These are phyloP conservation scores for Sympetrum striolatum DNA, from an alignment of 2,888 invertebrate genomes.

Conservation along the genomic window DNA sequence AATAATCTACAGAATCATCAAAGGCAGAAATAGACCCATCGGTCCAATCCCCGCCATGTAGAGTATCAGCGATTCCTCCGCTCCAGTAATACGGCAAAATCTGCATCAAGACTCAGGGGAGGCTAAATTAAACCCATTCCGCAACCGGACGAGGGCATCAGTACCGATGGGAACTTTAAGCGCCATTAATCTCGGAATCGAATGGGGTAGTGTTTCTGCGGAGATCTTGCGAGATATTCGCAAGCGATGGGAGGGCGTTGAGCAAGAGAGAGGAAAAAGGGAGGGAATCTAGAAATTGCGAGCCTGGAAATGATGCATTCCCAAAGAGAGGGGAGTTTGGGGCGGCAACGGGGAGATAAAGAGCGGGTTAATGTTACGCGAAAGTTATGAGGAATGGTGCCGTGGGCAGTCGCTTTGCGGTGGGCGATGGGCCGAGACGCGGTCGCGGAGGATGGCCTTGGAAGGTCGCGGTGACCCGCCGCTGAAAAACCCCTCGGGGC, in stretches of 20 bases:
- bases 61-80: too few species aligned
- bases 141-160: too few species aligned
- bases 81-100: too few species aligned
- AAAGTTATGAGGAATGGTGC: neutral
- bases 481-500: neutral
- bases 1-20: too few species aligned
- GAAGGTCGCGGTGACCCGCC: constrained; percentile 27
- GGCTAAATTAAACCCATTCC: too few species aligned
- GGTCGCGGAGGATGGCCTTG: constrained; percentile 12
- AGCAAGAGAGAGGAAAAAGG: neutral
- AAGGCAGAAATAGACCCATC: too few species aligned
- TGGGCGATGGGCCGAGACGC: constrained; percentile 18
- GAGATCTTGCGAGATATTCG: neutral
- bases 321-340: neutral
- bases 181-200: neutral
- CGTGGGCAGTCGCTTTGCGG: neutral
- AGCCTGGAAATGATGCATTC: neutral
- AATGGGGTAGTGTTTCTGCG: neutral
- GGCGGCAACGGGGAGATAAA: neutral
- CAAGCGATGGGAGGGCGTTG: neutral
- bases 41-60: too few species aligned
- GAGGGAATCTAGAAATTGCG: neutral
- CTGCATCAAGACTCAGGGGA: too few species aligned
- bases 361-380: neutral
- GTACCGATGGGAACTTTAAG: too few species aligned